These are phyloP conservation scores for Panulirus ornatus DNA, from an alignment of 1,140 invertebrate species.

Conservation along the genomic window DNA sequence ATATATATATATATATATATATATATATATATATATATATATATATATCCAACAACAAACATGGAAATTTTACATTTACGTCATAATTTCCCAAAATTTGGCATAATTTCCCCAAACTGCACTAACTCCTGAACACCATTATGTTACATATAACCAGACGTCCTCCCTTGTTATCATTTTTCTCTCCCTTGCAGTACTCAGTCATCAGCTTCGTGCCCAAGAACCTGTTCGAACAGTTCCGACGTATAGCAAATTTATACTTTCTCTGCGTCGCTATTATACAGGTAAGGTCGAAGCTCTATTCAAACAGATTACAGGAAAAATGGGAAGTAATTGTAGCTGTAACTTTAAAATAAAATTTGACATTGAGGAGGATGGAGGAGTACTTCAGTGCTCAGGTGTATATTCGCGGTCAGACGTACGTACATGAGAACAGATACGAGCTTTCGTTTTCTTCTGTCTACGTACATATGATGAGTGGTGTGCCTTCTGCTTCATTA, in stretches of 20 bases:
- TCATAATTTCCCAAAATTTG: background rate
- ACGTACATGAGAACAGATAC: too few relatives aligned
- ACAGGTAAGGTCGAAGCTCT: conserved; percentile 80
- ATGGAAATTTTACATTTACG: background rate
- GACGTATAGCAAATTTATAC: conserved; percentile 91
- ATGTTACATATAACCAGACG: background rate
- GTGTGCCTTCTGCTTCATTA: too few relatives aligned
- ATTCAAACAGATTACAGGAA: background rate
- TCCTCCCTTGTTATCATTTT: background rate
- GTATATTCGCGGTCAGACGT: background rate
- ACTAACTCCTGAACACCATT: background rate
- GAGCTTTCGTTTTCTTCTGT: too few relatives aligned
- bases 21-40: background rate
- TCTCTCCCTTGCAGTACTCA: conserved; percentile 82
- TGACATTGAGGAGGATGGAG: too few relatives aligned
- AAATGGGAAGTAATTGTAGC: background rate
- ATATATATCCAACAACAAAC: background rate
- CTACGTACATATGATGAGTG: too few relatives aligned
- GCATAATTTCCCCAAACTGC: background rate
- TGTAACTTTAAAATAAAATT: background rate
- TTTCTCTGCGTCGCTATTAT: conserved; percentile 87
- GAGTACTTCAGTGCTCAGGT: too few relatives aligned
- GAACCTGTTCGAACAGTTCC: conserved; percentile 91
- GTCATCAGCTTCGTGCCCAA: conserved; percentile 89
- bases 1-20: background rate